Evolutionary conservation across 2,888 invertebrate species (phyloP), one percentile per base, ranked within the genome.

Genomic region (Torymus tubicola): DNA sequence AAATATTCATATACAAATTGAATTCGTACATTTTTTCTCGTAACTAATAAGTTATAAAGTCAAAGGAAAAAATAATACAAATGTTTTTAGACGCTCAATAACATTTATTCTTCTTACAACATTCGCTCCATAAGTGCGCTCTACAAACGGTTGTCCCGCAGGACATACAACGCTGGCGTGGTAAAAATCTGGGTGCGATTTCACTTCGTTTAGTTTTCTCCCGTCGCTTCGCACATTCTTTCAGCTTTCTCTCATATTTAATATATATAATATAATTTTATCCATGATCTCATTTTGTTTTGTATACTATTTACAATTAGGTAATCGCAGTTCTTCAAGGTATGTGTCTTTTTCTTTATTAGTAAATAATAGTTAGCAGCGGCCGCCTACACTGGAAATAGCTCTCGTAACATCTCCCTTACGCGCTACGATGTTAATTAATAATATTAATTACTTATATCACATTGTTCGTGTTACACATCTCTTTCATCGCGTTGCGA

Each of bases 391-490:
- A 85, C 86, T 86, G 86, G 88, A 89, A 89, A 89, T 86, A 84
- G 83, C 81, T 85, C 83, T 79, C 76, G 76, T 76, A 83, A 83
- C 80, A 81, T 83, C 85, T 82, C 83, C 82, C 86, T 88, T 88
- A 87, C 84, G 84, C 84, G 81, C 87, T 90, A 89, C 82, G 85
- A 87, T 89, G 88, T 89, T 89, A 88, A 89, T 89, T 88, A 87
- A 88, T 88, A 89, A 88, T 86, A 87, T 89, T 88, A 87, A 87
- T 89, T 88, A 88, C 85, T 90, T 90, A 89, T 90, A 90, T 90
- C 90, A 90, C 90, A 90, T 90, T 90, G 87, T 89, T 89, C 87
- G 87, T 88, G 87, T 89, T 42, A 88, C 87, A 86, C 84, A 85
- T 83, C 75, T 78, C 73, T 61, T 77, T 70, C 60, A 76, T 68